Percentiles rank a stretch among this genome's conserved stretches.
phyloP scores from a whole-genome alignment of 1,140 invertebrate species.

The Diorhabda sublineata region DNA sequence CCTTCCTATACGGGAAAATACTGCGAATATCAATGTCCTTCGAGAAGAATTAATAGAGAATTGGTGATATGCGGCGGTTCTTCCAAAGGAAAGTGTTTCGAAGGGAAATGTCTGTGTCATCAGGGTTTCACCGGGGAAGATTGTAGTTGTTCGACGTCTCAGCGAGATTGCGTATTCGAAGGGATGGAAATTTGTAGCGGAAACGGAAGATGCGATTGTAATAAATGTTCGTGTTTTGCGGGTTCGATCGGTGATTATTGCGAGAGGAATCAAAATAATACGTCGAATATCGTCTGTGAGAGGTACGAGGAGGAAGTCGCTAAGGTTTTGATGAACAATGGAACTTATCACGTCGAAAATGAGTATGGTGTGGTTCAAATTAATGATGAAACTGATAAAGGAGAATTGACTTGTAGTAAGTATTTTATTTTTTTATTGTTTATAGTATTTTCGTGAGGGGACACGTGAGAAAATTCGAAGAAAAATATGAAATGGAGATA shows the following conservation, averaged over 20 bases:
- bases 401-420: conserved; percentile 3
- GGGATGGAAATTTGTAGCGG: conserved; percentile 30
- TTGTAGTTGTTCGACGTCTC: conserved; percentile 33
- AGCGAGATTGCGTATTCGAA: conserved; percentile 26
- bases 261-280: conserved; percentile 26
- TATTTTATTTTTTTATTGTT: background rate
- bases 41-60: conserved; percentile 8
- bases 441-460: too few species aligned
- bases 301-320: conserved; percentile 18
- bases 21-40: conserved; percentile 36
- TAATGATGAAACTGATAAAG: background rate
- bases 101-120: conserved; percentile 33
- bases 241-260: conserved; percentile 35
- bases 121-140: conserved; percentile 26
- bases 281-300: conserved; percentile 28
- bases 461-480: too few species aligned
- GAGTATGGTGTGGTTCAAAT: background rate
- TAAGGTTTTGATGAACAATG: background rate
- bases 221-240: conserved; percentile 29
- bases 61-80: conserved; percentile 31
- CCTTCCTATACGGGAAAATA: conserved; percentile 26
- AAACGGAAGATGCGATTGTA: conserved; percentile 36
- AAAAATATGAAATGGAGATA: too few species aligned
- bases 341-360: background rate
- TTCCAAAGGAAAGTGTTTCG: conserved; percentile 32